These are phyloP conservation scores for Triplophysa siluroides DNA, from an alignment of 2,113 vertebrate species.

Conservation along the genomic window DNA sequence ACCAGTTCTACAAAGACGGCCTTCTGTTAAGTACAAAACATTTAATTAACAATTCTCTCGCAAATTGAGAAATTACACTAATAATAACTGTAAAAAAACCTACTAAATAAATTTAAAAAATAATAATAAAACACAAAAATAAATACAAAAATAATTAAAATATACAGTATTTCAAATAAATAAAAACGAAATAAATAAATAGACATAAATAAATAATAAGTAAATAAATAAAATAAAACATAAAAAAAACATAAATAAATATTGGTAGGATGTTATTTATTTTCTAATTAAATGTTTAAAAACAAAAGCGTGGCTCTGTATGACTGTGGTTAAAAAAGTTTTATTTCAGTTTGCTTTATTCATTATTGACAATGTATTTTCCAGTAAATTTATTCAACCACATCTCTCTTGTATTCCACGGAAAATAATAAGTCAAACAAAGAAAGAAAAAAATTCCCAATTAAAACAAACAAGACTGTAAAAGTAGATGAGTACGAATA, in stretches of 20 bases:
- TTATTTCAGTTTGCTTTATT: constrained; percentile 61
- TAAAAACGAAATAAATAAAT: no score
- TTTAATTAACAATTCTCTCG: neutral
- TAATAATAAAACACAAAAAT: no score
- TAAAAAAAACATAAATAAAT: no score
- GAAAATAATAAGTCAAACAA: constrained; percentile 36
- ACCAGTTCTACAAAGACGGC: neutral
- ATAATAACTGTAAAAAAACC: no score
- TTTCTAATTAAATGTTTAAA: neutral
- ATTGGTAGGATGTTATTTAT: neutral
- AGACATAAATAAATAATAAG: neutral
- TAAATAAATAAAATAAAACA: no score
- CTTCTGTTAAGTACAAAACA: neutral
- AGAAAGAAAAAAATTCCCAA: constrained; percentile 32
- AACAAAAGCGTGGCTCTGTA: constrained; percentile 64
- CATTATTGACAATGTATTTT: constrained; percentile 56
- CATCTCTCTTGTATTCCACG: constrained; percentile 54
- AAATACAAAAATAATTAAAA: no score
- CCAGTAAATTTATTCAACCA: constrained; percentile 56
- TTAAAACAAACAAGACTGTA: constrained; percentile 20
- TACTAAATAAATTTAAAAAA: no score
- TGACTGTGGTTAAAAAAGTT: constrained; percentile 75
- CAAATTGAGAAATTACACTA: no score
- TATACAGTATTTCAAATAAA: no score
- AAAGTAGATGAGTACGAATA: constrained; percentile 54